Base-by-base conservation (phyloP, 2,888 invertebrate genomes). In the Tetragonisca angustula region DNA sequence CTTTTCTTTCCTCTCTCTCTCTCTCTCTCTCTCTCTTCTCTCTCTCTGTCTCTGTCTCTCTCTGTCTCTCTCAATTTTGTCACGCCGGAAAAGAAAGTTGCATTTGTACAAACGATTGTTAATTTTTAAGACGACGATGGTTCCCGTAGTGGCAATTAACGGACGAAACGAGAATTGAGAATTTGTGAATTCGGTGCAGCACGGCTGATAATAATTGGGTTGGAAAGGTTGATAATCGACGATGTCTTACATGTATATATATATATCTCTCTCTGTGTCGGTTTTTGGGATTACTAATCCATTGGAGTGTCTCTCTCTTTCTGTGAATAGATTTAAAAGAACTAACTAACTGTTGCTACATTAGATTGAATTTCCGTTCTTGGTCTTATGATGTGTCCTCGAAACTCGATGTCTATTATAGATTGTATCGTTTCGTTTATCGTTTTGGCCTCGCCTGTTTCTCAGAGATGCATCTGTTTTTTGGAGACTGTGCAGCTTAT, bases 301-400 rank as follows among this genome's bases (percentile, higher is more conserved):
- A 43, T 62, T 50, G 32, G n/a, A 52, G 21, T 52, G 27, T 32
- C 5, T 49, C 9, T 61, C 21, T 36, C 27, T 32, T 15, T 64
- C 27, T 74, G 65, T 74, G 36, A 74, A 65, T 74, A 65, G 74
- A 36, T 65, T 24, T 74, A 54, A 74, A 43, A 54, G 19, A 52
- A 50, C 17, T 64, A 64, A 74, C 6, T 17, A 50, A 64, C 21
- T 52, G 52, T 52, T 52, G 27, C 15, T 61, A 61, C 21, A 36
- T 19, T 68, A 68, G 69, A 32, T 13, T 52, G 6, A 3, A 32
- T n/a, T 43, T 36, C 3, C n/a, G 9, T 9, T n/a, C 11, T 70
- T 36, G 13, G 5, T 59, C 6, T 21, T n/a, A 54, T 1, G 27
- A 36, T 6, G 59, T 43, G 43, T 19, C 43, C 11, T 49, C 49